Evolutionary conservation across 2,888 invertebrate species (phyloP), one percentile per base, ranked within the genome.

Genomic region (Creontiades dilutus): DNA sequence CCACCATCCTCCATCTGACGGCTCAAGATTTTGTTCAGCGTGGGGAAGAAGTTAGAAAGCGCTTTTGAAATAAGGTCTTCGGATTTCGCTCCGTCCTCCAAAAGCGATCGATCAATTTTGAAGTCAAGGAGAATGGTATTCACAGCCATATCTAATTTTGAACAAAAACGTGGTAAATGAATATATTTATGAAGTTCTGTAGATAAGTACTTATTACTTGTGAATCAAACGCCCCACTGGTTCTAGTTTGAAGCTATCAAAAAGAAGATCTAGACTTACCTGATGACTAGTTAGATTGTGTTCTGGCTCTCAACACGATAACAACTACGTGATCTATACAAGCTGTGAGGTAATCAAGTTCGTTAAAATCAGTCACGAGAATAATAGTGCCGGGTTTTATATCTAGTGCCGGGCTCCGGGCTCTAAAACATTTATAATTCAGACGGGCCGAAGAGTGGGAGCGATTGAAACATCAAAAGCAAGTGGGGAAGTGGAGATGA

Each of bases 81-180:
- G 91, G 96, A 95, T 91, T 94, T 94, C 4, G 78, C 2, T 91
- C 96, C 94, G 92, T 96, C 96, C 91, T 95, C 95, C 57, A 96
- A 94, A 82, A 95, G 95, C 90, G 95, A 95, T 75, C 96, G 94
- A 92, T 97, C 96, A 91, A 97, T 94, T 0, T 96, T 95, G 93
- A 97, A 97, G 94, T 97, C 97, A 92, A 97, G 94, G 86, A 97
- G 94, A 92, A 97, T 94, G 85, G 97, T 96, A 93, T 97, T 96
- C 61, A 96, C 96, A 92, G 97, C 96, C 97, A 97, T 97, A 23
- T 19, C 19, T 68, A 9, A 16, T n/a, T n/a, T n/a, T 57, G 57
- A 7, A 57, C 57, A 52, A 14, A 16, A 16, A 37, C 2, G 37
- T 37, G 37, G 37, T 37, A 37, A 7, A 7, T 37, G 2, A 37